Evolutionary conservation across 2,888 invertebrate genomes (phyloP), one percentile per base, ranked within the genome.

Genomic region (Himalopsyche japonica): DNA sequence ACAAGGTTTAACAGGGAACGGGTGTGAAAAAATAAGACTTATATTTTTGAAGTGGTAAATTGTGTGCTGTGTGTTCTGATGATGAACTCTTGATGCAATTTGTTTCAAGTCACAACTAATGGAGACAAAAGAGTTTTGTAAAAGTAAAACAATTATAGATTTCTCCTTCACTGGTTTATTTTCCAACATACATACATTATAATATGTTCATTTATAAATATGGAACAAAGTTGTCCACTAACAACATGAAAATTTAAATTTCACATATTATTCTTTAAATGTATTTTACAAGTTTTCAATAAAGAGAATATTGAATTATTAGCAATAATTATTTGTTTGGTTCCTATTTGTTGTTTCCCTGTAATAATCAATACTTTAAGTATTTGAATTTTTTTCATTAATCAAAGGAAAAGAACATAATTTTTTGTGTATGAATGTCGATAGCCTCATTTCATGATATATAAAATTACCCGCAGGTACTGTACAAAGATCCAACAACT

Each of bases 91-190:
- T 32, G 6, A 32, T 32, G 32, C 3, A 32, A 32, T 32, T 32
- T 32, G 32, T 32, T 3, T 3, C 32, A 32, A 32, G 3, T 32
- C 32, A 32, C 32, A n/a, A n/a, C n/a, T n/a, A n/a, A n/a, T 37
- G 1, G 37, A 7, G 10, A 8, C 8, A 0, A 37, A 3, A 8
- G 37, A 1, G 15, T 15, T 0, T 3, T 15, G 2, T 15, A 2
- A 43, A 57, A 57, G 7, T 70, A 70, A 70, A 70, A 70, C 70
- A 70, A 70, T 27, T 70, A 0, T 15, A 12, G 10, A 70, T 79
- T 76, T 79, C 76, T 80, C 78, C 83, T 32, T 80, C 86, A 86
- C 84, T 83, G 86, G 86, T 86, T 82, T 76, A 81, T 86, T 82
- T 83, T 80, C 43, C 82, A 83, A 80, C 79, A 81, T 77, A 84